Evolutionary conservation across 2,113 vertebrate species (phyloP), one percentile per base, ranked within the genome.

Genomic region (Psammodynastes pulverulentus): DNA sequence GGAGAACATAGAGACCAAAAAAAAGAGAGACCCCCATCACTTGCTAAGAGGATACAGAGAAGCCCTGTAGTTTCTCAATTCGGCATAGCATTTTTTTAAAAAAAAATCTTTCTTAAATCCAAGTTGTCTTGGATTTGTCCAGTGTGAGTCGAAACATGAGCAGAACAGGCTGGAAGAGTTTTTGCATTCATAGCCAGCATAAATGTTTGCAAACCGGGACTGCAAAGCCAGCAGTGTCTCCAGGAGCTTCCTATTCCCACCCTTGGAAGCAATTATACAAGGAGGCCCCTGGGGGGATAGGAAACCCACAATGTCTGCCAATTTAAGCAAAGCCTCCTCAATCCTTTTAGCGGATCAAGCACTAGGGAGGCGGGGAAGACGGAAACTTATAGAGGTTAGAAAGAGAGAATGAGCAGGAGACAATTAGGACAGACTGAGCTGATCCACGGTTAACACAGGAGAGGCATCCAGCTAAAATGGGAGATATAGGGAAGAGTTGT

Each of bases 161-260:
- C 49, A 34, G 4, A 34, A 29, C 52, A 84, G 87, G 34, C 91
- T 89, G 91, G 91, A 84, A 92, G 62, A 84, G 43, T 46, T 92
- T 56, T 85, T 85, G n/a, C 87, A 85, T 89, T 58, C 91, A 89
- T 49, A 54, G 91, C 91, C 91, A 92, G 91, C 10, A 85, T 92
- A 92, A 92, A 92, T 89, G 91, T 92, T 92, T 92, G 91, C 87
- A 92, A 92, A 89, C 87, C 4, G 1, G 91, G 29, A 84, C 12
- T 39, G 67, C 72, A 84, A 89, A 89, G 48, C 87, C 87, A 85
- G 87, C 39, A 56, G 46, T 13, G 45, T 89, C 43, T 92, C 87
- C 43, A 45, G 87, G 67, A 89, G 87, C 91, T 84, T 85, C 91
- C 52, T 49, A 89, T 84, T 87, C 91, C 87, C 51, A 89, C 67